Conservation (phyloP, 2,113 vertebrate genomes). For the Corydoras sp. region DNA sequence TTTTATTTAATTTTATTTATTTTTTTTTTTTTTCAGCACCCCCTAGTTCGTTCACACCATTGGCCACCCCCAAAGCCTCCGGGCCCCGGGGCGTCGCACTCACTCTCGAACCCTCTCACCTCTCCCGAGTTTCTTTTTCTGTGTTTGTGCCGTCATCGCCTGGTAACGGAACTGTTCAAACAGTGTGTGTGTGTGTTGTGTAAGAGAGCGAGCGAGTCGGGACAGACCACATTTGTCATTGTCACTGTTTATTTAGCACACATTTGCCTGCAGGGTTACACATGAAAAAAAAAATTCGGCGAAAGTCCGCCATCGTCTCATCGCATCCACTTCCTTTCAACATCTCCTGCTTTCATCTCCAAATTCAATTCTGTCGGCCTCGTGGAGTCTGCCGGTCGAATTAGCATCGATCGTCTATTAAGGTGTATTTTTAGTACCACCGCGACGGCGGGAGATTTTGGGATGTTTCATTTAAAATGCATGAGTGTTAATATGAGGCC, state of each 20-base stretch:
- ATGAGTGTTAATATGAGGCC: too few species aligned
- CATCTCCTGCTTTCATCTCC: neutral
- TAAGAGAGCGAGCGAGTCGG: conserved; percentile 20
- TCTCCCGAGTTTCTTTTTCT: too few species aligned
- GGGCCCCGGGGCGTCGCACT: too few species aligned
- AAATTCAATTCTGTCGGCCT: neutral
- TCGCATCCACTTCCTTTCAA: conserved; percentile 2
- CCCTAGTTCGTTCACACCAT: too few species aligned
- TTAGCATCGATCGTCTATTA: neutral
- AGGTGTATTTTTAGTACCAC: too few species aligned
- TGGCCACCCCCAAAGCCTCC: too few species aligned
- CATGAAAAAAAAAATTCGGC: conserved; percentile 13
- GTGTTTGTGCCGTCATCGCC: neutral
- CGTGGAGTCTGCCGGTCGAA: neutral
- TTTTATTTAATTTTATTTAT: too few species aligned
- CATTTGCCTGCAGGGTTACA: conserved; percentile 4
- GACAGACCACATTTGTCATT: neutral
- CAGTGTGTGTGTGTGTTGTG: conserved; percentile 27
- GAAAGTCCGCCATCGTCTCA: conserved; percentile 44
- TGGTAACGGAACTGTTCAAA: conserved; percentile 3
- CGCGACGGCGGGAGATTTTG: too few species aligned
- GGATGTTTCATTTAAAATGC: too few species aligned
- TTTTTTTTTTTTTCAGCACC: too few species aligned
- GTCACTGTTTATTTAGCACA: conserved; percentile 32
- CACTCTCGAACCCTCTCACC: too few species aligned